Evolutionary conservation across 23 tunicate species (phyloP), one percentile per base, ranked within the genome.

Genomic region (Phallusia fumigata): DNA sequence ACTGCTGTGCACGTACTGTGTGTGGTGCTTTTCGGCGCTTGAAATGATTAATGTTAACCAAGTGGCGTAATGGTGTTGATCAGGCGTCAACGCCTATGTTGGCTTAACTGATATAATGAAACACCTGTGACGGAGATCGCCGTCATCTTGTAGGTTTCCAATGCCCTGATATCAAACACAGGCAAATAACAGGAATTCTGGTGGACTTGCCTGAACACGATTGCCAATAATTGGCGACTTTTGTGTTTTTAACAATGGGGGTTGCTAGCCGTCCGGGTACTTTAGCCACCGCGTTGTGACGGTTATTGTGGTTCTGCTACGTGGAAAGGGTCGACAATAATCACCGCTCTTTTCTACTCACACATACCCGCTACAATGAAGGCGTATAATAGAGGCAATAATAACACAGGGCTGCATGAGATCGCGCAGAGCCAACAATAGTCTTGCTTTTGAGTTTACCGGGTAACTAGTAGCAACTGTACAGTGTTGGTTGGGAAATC

Each of bases 231-330:
- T 58, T 58, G 69, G 28, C 16, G 69, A 58, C 69, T 58, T 58
- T 58, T 58, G 69, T 58, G 69, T 24, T 24, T 58, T 58, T 24
- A 24, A 58, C 69, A 58, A 58, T 58, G 69, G 69, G 28, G 69
- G 69, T 58, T 40, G 47, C 47, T 40, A 40, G 47, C 47, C 47
- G 47, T 40, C 47, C 69, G 69, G 69, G 28, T 58, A 58, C 69
- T 58, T 58, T 21, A 22, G 69, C 28, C 69, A 58, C 28, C 69
- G 69, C 69, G 69, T 24, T 58, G 69, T 13, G 69, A 58, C 69
- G 69, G 69, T 58, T 58, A 58, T 58, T 58, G 69, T 58, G 69
- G 11, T 16, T 10, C 3, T 58, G 26, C 69, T 58, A 24, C 5
- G 69, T 24, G 28, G 18, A 21, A 22, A 58, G 26, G 69, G 13